Base-by-base conservation (phyloP, 2,797 vertebrate genomes). In the Xiphorhynchus erythropygius region DNA sequence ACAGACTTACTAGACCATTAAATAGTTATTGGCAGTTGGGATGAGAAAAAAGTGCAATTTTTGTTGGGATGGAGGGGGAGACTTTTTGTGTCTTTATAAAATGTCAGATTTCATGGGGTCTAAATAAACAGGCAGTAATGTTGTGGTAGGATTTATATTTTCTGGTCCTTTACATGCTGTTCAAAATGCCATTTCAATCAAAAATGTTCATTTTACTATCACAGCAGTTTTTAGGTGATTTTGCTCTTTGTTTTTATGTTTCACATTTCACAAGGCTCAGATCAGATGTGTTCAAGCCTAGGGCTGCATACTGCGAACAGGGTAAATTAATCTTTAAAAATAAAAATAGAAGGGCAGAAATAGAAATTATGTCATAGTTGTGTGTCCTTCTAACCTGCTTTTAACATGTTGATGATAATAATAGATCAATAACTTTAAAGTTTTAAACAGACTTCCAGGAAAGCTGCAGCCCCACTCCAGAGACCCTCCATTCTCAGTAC, bases 341-440 rank as follows among this genome's bases (percentile, higher is more conserved):
- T 52, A 80, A 74, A 95, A 96, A 94, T 74, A 96, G 92, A 60
- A 39, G 18, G 41, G 71, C 75, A 87, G 69, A 80, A 94, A 94
- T 94, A 74, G 86, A 84, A 86, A 39, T 79, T 3, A 87, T 84
- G 52, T 94, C 85, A 90, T 19, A 39, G 74, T 16, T 73, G 52
- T 69, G 50, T 59, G 25, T 89, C 57, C 56, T 73, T 89, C 77
- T 84, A 90, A 49, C 49, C 60, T 68, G 81, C 50, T 69, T 75
- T 47, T 92, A 73, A 37, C 23, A 14, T 41, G 83, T 39, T 41
- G 50, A 41, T 87, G 68, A 57, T 76, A 91, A 85, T 87, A 91
- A 88, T 91, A 94, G 87, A 93, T 96, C 90, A 84, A 95, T 96
- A 97, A 64, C 75, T 91, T 77, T 25, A 84, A 91, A 90, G 69